Base-by-base conservation (phyloP, 1,140 invertebrate species). In the Gryon sp. region DNA sequence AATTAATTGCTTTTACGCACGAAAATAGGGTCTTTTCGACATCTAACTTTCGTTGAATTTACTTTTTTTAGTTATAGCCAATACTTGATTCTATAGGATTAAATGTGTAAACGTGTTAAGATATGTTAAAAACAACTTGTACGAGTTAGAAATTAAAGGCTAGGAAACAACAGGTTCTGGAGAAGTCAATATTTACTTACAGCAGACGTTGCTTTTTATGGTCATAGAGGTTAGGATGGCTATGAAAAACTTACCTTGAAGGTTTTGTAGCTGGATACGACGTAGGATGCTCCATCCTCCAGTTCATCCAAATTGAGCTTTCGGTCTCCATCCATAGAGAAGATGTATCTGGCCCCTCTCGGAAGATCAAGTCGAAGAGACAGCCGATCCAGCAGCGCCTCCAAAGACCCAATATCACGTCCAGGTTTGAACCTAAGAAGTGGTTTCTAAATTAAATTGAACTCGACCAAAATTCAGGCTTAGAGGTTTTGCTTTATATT, bases 181-280 rank as follows among this genome's bases (percentile, higher is more conserved):
- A 57, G 24, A 20, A 24, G 28, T 16, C 26, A 46, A 46, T 46
- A 26, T 36, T 60, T 46, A 46, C 22, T 1, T 22, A 36, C 16
- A n/a, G n/a, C n/a, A n/a, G n/a, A n/a, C n/a, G n/a, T n/a, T n/a
- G n/a, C n/a, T n/a, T n/a, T n/a, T n/a, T n/a, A n/a, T n/a, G n/a
- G n/a, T n/a, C n/a, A n/a, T n/a, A n/a, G n/a, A n/a, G n/a, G n/a
- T n/a, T n/a, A n/a, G n/a, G n/a, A n/a, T n/a, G n/a, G n/a, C n/a
- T n/a, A n/a, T n/a, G n/a, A n/a, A n/a, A n/a, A 50, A 11, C 90
- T 92, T 90, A 95, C 95, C 93, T 97, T 96, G 88, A 97, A 96
- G n/a, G 93, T 93, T 85, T 96, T 96, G 81, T 95, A 96, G 8
- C 95, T 96, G 2, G 96, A 97, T 4, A 96, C 95, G 53, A 98